Percentiles rank a stretch among this genome's conserved stretches.
Conservation (phyloP, 2,113 vertebrate genomes). For the Steatornis caripensis region DNA sequence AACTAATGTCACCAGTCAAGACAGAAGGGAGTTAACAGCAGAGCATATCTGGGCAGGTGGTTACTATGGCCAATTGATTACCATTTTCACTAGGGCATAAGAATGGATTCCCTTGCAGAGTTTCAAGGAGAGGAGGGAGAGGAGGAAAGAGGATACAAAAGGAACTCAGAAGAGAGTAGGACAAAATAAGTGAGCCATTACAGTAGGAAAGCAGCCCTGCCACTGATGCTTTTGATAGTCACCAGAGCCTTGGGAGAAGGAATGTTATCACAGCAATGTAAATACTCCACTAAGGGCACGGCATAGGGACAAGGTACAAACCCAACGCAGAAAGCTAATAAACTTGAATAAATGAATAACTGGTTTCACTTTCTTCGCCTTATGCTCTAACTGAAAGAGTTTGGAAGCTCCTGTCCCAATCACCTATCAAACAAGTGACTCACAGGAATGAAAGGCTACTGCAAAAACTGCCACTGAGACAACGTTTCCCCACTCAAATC, state of each 20-base stretch:
- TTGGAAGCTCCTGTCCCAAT: not conserved
- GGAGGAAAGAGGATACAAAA: not conserved
- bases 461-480: not conserved
- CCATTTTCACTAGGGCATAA: not conserved
- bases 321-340: not conserved
- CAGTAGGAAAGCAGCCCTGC: not conserved
- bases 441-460: not conserved
- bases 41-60: not conserved
- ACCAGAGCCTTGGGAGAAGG: not conserved
- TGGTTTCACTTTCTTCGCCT: not conserved
- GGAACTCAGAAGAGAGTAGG: not conserved
- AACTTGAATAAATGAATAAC: not conserved
- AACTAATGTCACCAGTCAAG: not conserved
- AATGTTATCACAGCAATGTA: not conserved
- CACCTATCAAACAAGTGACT: not conserved
- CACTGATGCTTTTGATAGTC: not conserved
- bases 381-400: not conserved
- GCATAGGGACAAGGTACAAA: not conserved
- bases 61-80: not conserved
- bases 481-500: not conserved
- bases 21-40: not conserved
- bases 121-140: not conserved
- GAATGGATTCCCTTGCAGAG: not conserved
- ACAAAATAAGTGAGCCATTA: not conserved
- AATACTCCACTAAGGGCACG: not conserved